These are phyloP conservation scores for Tenrec ecaudatus DNA, from an alignment of 2,113 vertebrate genomes.

Conservation along the genomic window DNA sequence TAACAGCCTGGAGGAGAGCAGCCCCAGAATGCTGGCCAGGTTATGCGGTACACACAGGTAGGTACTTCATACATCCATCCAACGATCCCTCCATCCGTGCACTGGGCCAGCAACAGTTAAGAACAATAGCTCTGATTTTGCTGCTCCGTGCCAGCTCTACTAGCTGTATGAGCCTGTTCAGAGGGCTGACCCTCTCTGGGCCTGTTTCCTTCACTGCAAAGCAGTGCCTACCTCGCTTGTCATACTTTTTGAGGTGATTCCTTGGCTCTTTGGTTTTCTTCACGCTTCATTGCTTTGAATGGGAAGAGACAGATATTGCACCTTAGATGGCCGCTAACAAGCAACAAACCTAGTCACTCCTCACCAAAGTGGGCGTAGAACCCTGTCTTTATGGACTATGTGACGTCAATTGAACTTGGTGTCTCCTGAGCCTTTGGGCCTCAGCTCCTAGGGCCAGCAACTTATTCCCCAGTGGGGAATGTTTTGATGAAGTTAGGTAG, in stretches of 20 bases:
- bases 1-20: not conserved
- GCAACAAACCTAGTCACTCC: too few relatives aligned
- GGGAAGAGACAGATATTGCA: not conserved
- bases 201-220: slow-evolving; percentile 13
- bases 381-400: too few relatives aligned
- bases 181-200: not conserved
- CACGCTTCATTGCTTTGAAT: not conserved
- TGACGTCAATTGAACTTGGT: too few relatives aligned
- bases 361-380: too few relatives aligned
- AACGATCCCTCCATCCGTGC: not conserved
- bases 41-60: not conserved
- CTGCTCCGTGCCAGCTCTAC: not conserved
- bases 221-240: not conserved
- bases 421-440: too few relatives aligned
- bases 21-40: not conserved
- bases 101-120: not conserved
- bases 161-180: not conserved
- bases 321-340: too few relatives aligned
- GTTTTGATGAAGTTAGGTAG: too few relatives aligned
- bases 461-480: too few relatives aligned
- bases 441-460: too few relatives aligned
- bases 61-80: not conserved
- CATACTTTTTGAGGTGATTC: not conserved
- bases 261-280: too few relatives aligned
- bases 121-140: slow-evolving; percentile 5